phyloP scores from a whole-genome alignment of 1,140 invertebrate species.

The Euschistus heros region DNA sequence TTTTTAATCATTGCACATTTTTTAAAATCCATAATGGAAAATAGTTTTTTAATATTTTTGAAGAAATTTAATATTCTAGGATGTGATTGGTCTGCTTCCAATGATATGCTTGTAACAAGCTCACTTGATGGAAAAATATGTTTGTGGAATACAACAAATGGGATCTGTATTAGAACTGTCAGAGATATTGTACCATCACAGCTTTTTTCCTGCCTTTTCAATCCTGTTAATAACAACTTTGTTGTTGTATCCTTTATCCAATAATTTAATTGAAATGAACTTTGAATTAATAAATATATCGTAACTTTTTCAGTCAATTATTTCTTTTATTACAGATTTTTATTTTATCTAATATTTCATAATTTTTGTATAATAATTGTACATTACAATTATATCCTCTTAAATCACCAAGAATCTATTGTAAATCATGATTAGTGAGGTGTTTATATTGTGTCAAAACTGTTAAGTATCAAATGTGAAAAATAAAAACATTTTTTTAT shows the following conservation, averaged over 20 bases:
- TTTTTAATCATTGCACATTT: no score
- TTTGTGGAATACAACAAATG: conserved; percentile 54
- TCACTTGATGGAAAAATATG: conserved; percentile 63
- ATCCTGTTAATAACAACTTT: conserved; percentile 81
- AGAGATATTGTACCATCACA: conserved; percentile 50
- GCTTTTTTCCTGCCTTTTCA: conserved; percentile 66
- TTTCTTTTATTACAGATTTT: background rate
- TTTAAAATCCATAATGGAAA: no score
- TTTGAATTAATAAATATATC: background rate
- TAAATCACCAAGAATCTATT: no score
- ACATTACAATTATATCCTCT: background rate
- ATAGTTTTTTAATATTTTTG: no score
- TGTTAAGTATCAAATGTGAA: no score
- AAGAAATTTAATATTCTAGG: conserved; percentile 10
- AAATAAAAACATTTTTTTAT: no score
- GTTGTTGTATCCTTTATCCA: conserved; percentile 59
- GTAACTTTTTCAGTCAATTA: background rate
- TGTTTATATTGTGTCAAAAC: no score
- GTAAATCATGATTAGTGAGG: no score
- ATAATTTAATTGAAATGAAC: background rate
- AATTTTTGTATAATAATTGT: no score
- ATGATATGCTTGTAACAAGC: conserved; percentile 71
- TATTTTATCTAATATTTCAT: background rate
- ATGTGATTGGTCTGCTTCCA: conserved; percentile 80
- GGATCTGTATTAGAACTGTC: conserved; percentile 52